Percentiles rank a stretch among this genome's conserved stretches.
These are phyloP conservation scores for Sphaerodactylus townsendi DNA, from an alignment of 2,113 vertebrate species.

Conservation along the genomic window DNA sequence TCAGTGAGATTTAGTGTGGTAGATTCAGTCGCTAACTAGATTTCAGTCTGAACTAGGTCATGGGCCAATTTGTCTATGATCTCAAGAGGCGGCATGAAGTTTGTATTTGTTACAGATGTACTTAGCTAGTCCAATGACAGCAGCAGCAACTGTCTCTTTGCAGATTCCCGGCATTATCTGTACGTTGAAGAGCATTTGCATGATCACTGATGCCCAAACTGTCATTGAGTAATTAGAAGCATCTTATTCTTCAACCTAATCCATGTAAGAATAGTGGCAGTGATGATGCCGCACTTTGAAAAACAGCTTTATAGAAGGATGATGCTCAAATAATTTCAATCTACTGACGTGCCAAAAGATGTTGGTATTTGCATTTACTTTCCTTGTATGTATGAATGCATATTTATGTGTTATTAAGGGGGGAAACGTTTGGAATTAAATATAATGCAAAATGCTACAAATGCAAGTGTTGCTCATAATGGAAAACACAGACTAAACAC, in stretches of 20 bases:
- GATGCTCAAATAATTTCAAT: constrained; percentile 6
- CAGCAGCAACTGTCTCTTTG: rapidly evolving
- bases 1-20: rapidly evolving
- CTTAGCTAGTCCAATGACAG: background rate
- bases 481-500: constrained; percentile 54
- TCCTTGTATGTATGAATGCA: constrained; percentile 43
- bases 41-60: background rate
- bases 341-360: constrained; percentile 27
- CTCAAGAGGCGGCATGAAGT: rapidly evolving
- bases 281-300: rapidly evolving
- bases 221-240: background rate
- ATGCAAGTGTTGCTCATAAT: constrained; percentile 35
- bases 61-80: rapidly evolving
- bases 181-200: background rate
- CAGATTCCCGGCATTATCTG: background rate
- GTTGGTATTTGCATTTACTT: constrained; percentile 58
- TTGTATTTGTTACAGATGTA: rapidly evolving
- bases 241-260: background rate
- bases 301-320: constrained; percentile 17
- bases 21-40: rapidly evolving
- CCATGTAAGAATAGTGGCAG: background rate
- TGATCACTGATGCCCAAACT: background rate
- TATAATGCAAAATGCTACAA: constrained; percentile 49
- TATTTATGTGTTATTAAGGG: constrained; percentile 55
- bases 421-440: constrained; percentile 52